phyloP scores from a whole-genome alignment of 2,113 vertebrate species.

The Coreoperca whiteheadi region DNA sequence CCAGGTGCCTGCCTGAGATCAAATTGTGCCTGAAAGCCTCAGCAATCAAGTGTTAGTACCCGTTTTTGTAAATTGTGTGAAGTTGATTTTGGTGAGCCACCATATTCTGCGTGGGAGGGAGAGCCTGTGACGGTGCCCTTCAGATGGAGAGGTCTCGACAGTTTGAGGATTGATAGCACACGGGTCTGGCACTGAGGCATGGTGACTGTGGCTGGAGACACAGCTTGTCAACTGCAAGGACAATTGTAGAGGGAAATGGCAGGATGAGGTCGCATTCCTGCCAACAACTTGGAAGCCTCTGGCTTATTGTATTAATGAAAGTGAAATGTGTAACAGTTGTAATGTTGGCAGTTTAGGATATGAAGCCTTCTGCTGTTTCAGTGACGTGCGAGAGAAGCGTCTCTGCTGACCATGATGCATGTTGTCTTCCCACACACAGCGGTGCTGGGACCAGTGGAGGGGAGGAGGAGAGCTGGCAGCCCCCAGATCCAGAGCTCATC shows the following conservation, averaged over 20 bases:
- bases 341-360: conserved; percentile 3
- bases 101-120: conserved; percentile 72
- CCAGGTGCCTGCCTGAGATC: neutral
- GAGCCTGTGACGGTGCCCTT: conserved; percentile 61
- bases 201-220: conserved; percentile 44
- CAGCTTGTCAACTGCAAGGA: conserved; percentile 39
- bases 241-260: conserved; percentile 28
- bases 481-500: conserved; percentile 90
- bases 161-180: conserved; percentile 49
- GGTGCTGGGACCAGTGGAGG: conserved; percentile 88
- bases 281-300: conserved; percentile 44
- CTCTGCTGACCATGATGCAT: conserved; percentile 31
- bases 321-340: conserved; percentile 48
- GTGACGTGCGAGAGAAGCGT: conserved; percentile 2
- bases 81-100: conserved; percentile 35
- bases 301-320: conserved; percentile 51
- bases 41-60: neutral
- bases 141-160: conserved; percentile 77
- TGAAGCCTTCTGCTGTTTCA: conserved; percentile 17
- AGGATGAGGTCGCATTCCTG: conserved; percentile 21
- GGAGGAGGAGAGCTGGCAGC: conserved; percentile 92
- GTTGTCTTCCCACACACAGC: conserved; percentile 73
- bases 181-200: conserved; percentile 57
- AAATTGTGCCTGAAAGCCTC: neutral
- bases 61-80: conserved; percentile 23